A percentile compares a stretch with the other conserved stretches of the same genome.
These are phyloP conservation scores for Drosophila longiperda DNA, from an alignment of 2,888 invertebrate genomes.

Conservation along the genomic window DNA sequence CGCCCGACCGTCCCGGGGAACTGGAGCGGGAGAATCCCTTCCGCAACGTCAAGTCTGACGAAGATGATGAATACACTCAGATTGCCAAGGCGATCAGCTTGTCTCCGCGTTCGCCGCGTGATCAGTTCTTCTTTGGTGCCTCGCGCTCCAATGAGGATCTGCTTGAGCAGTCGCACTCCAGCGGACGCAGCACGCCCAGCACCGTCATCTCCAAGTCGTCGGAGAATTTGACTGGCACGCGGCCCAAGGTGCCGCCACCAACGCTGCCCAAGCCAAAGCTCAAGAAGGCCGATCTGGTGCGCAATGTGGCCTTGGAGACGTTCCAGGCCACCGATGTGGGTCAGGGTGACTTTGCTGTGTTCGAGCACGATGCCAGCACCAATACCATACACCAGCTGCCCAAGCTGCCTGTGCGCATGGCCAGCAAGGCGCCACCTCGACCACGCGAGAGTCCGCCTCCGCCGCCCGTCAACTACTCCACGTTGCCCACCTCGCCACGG, in stretches of 20 bases:
- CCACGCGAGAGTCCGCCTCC: constrained; percentile 85
- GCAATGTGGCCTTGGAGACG: constrained; percentile 83
- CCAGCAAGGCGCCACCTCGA: constrained; percentile 64
- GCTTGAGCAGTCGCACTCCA: constrained; percentile 68
- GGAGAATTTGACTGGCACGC: constrained; percentile 73
- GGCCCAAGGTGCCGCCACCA: constrained; percentile 73
- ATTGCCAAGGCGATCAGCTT: constrained; percentile 81
- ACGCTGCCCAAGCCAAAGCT: constrained; percentile 82
- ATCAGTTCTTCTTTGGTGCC: constrained; percentile 79
- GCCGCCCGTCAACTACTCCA: constrained; percentile 83
- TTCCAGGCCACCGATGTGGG: constrained; percentile 83
- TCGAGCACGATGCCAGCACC: constrained; percentile 83
- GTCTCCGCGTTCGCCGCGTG: constrained; percentile 68
- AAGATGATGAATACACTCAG: constrained; percentile 82
- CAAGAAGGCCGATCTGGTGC: constrained; percentile 83
- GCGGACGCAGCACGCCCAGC: constrained; percentile 65
- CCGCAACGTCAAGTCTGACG: constrained; percentile 55
- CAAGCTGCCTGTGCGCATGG: constrained; percentile 73
- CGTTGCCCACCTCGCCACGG: constrained; percentile 77
- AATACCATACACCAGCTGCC: constrained; percentile 83
- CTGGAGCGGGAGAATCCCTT: constrained; percentile 85
- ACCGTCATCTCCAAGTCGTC: constrained; percentile 76
- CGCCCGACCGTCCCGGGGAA: constrained; percentile 69
- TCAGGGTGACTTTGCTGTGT: constrained; percentile 84
- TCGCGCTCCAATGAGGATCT: constrained; percentile 83